Evolutionary conservation across 2,888 invertebrate species (phyloP).

Genomic region (Idaea straminata): DNA sequence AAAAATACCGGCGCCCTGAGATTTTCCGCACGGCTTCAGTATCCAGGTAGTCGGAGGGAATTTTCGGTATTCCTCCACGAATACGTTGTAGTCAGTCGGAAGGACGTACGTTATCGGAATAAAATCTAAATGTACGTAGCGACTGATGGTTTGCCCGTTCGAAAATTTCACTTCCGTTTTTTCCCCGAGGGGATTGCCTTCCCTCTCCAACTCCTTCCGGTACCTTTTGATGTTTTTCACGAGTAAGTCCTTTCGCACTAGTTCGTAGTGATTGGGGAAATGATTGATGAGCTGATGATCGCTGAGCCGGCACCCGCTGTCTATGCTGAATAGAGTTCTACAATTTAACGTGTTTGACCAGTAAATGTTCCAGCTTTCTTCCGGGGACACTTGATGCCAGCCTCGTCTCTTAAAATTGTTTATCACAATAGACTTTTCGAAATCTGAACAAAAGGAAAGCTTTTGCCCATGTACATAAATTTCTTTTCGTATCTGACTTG

Average conservation of each 20-base stretch:
- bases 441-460: conserved; percentile 56
- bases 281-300: conserved; percentile 97
- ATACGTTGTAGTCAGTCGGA: conserved; percentile 96
- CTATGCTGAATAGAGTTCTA: conserved; percentile 87
- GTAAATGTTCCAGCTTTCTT: conserved; percentile 97
- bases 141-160: conserved; percentile 82
- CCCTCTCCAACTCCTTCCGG: conserved; percentile 93
- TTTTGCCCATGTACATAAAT: conserved; percentile 82
- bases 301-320: conserved; percentile 61
- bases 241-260: conserved; percentile 95
- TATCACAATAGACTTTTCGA: conserved; percentile 51
- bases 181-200: conserved; percentile 90
- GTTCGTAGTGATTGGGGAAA: conserved; percentile 96
- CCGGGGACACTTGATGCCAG: conserved; percentile 90
- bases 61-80: conserved; percentile 96
- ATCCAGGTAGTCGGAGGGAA: conserved; percentile 97
- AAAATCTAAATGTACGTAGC: conserved; percentile 91
- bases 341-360: conserved; percentile 95
- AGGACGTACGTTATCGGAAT: conserved; percentile 96
- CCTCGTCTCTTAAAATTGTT: conserved; percentile 47
- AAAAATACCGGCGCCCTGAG: conserved; percentile 95
- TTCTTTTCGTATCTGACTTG: conserved; percentile 24
- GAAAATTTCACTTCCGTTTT: conserved; percentile 72
- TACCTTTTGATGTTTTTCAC: conserved; percentile 97
- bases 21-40: conserved; percentile 97